Percentiles rank a stretch among this genome's conserved stretches.
Evolutionary conservation across 1,140 invertebrate genomes (phyloP).

Genomic region (Teleopsis dalmanni): DNA sequence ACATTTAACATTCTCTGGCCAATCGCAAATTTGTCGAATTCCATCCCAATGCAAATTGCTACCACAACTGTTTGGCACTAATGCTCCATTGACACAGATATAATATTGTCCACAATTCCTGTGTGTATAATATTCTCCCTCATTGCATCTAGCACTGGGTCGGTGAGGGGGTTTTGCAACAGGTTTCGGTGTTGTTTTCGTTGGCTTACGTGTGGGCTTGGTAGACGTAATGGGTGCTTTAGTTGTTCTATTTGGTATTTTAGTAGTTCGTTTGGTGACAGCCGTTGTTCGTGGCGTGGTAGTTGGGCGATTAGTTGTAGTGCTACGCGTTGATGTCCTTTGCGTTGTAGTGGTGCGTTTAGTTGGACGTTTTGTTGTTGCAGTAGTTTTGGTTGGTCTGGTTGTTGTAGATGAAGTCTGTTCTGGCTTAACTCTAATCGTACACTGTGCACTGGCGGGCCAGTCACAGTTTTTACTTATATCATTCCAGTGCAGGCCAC

Average conservation of each 20-base stretch:
- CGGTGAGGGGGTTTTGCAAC: conserved; percentile 1
- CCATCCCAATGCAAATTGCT: conserved; percentile 66
- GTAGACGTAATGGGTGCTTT: background rate
- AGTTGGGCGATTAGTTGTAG: background rate
- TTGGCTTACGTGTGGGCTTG: conserved; percentile 8
- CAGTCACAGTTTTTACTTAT: conserved; percentile 59
- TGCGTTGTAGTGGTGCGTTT: conserved; percentile 13
- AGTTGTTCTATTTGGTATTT: conserved; percentile 7
- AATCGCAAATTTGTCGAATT: conserved; percentile 66
- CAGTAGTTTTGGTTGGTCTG: conserved; percentile 6
- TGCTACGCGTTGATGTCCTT: conserved; percentile 13
- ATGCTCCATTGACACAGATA: conserved; percentile 31
- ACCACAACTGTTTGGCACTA: conserved; percentile 51
- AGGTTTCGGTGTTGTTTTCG: conserved; percentile 7
- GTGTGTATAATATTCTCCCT: conserved; percentile 48
- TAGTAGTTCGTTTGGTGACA: background rate
- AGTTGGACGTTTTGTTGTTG: conserved; percentile 8
- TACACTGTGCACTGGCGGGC: conserved; percentile 64
- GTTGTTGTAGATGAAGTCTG: conserved; percentile 21
- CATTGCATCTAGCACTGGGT: conserved; percentile 29
- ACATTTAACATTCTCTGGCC: conserved; percentile 46
- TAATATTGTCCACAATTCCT: conserved; percentile 43
- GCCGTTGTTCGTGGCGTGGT: background rate
- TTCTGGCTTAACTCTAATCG: conserved; percentile 16
- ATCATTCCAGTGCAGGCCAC: conserved; percentile 72